A percentile compares a stretch with the other conserved stretches of the same genome.
phyloP scores from a whole-genome alignment of 2,797 vertebrate species.

The Tragelaphus eurycerus region DNA sequence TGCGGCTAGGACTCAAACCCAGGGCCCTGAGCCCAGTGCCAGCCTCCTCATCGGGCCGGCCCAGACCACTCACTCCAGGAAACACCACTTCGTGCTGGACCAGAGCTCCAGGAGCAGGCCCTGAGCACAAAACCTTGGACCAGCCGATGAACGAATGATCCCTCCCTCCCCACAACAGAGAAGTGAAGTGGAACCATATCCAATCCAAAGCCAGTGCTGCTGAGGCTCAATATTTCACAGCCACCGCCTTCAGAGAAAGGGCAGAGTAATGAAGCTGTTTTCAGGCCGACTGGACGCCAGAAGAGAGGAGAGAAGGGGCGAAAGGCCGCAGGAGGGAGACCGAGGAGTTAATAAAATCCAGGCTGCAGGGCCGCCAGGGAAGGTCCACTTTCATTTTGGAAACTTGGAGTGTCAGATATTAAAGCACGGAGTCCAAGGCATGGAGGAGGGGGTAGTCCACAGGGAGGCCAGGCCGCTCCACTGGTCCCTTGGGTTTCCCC shows the following conservation, averaged over 20 bases:
- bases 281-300: fast-evolving
- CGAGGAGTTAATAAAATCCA: neutral
- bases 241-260: fast-evolving
- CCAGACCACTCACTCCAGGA: fast-evolving
- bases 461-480: neutral
- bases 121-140: neutral
- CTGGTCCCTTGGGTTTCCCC: neutral
- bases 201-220: fast-evolving
- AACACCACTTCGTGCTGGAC: fast-evolving
- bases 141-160: fast-evolving
- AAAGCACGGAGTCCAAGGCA: fast-evolving
- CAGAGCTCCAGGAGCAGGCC: fast-evolving
- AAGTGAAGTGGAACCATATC: neutral
- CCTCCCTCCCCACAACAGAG: no score
- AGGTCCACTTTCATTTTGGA: neutral
- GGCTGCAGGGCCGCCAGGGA: neutral
- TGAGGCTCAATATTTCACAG: neutral
- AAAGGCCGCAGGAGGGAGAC: neutral
- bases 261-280: neutral
- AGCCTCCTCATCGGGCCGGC: fast-evolving
- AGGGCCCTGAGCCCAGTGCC: neutral
- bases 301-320: neutral
- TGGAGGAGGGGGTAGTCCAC: neutral
- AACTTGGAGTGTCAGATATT: fast-evolving
- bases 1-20: neutral